phyloP scores from a whole-genome alignment of 2,113 vertebrate species.

The Pycnonotus jocosus region DNA sequence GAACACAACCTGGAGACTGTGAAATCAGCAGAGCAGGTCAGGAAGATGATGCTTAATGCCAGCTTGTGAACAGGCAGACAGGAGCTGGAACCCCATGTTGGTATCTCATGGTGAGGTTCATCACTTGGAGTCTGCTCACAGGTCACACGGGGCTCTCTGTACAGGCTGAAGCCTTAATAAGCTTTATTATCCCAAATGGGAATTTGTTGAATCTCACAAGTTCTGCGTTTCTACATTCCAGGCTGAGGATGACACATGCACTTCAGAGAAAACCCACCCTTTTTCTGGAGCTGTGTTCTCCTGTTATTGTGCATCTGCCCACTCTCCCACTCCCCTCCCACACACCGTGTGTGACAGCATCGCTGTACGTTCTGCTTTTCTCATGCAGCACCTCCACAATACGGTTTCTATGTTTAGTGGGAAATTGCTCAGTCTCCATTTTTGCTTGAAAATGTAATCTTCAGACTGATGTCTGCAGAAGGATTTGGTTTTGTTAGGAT shows the following conservation, averaged over 20 bases:
- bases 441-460: slow-evolving; percentile 8
- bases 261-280: background rate
- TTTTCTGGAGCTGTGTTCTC: slow-evolving; percentile 19
- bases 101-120: fast-evolving
- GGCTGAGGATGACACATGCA: background rate
- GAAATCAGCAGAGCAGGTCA: background rate
- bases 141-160: background rate
- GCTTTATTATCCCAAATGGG: background rate
- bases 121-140: background rate
- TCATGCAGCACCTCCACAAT: background rate
- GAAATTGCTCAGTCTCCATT: slow-evolving; percentile 3
- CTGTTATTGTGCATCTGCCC: slow-evolving; percentile 10
- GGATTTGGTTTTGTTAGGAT: slow-evolving; percentile 18
- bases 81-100: background rate
- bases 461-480: slow-evolving; percentile 4
- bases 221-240: background rate
- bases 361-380: background rate
- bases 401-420: background rate
- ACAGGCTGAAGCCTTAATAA: background rate
- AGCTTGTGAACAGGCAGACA: background rate
- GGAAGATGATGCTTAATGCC: background rate
- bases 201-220: background rate
- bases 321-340: slow-evolving; percentile 37
- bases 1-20: background rate
- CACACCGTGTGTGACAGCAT: background rate